Evolutionary conservation across 1,140 invertebrate genomes (phyloP).

Genomic region (Sweltsa coloradensis): DNA sequence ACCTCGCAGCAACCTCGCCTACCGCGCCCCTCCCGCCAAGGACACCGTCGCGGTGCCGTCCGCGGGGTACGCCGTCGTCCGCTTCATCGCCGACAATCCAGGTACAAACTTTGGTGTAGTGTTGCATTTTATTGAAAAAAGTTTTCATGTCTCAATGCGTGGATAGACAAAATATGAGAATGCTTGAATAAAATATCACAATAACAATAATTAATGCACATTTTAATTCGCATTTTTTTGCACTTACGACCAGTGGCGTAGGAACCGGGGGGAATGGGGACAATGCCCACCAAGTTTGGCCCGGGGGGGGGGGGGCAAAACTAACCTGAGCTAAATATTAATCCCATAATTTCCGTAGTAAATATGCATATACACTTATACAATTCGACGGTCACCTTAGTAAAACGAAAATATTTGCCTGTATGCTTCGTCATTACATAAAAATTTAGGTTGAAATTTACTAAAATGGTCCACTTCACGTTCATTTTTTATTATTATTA

Average conservation of each 20-base stretch:
- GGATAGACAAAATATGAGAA: background rate
- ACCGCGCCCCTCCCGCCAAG: conserved; percentile 32
- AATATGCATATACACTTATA: too few species aligned
- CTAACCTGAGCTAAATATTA: too few species aligned
- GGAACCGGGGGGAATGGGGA: background rate
- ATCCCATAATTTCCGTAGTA: too few species aligned
- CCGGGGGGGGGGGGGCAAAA: too few species aligned
- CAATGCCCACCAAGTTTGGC: background rate
- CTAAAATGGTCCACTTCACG: too few species aligned
- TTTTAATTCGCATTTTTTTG: background rate
- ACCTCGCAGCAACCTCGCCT: too few species aligned
- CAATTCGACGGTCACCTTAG: too few species aligned
- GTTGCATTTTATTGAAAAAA: background rate
- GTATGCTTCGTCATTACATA: too few species aligned
- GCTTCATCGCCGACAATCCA: conserved; percentile 35
- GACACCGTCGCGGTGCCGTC: conserved; percentile 41
- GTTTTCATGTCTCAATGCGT: background rate
- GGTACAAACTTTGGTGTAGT: conserved; percentile 20
- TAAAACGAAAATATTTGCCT: too few species aligned
- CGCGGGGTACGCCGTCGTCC: conserved; percentile 38
- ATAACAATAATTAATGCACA: background rate
- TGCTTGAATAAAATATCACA: background rate
- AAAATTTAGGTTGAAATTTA: too few species aligned
- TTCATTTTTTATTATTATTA: too few species aligned
- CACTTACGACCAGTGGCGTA: background rate